These are phyloP conservation scores for Orbicella faveolata DNA, from an alignment of 64 coral and sea anemone species.

Conservation along the genomic window DNA sequence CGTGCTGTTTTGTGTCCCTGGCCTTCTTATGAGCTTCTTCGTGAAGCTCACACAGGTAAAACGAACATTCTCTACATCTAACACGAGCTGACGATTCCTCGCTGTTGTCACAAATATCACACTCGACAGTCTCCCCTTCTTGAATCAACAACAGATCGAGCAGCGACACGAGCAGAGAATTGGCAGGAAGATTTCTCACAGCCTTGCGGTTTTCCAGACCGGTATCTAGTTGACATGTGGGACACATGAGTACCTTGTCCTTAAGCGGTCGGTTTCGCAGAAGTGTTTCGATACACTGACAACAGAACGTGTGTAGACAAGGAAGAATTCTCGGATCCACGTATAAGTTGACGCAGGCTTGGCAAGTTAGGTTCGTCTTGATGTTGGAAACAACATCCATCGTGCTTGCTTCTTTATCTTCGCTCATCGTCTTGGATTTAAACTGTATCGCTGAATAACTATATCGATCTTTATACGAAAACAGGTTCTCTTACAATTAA, in stretches of 20 bases:
- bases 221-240: conserved; percentile 41
- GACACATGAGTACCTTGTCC: conserved; percentile 25
- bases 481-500: neutral
- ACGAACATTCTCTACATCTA: conserved; percentile 61
- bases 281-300: conserved; percentile 47
- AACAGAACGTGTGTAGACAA: conserved; percentile 68
- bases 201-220: conserved; percentile 28
- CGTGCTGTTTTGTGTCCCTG: conserved; percentile 44
- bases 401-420: neutral
- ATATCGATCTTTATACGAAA: neutral
- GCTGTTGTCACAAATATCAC: conserved; percentile 63
- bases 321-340: conserved; percentile 65
- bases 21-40: conserved; percentile 61
- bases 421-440: neutral
- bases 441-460: neutral
- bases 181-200: conserved; percentile 38
- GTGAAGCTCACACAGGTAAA: conserved; percentile 68
- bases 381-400: conserved; percentile 39
- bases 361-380: conserved; percentile 62
- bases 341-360: conserved; percentile 31
- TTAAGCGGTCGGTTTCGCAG: conserved; percentile 33
- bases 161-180: conserved; percentile 45
- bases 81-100: conserved; percentile 23
- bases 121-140: conserved; percentile 29
- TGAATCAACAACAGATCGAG: conserved; percentile 62